Evolutionary conservation across 2,888 invertebrate species (phyloP).

Genomic region (Pterostichus niger): DNA sequence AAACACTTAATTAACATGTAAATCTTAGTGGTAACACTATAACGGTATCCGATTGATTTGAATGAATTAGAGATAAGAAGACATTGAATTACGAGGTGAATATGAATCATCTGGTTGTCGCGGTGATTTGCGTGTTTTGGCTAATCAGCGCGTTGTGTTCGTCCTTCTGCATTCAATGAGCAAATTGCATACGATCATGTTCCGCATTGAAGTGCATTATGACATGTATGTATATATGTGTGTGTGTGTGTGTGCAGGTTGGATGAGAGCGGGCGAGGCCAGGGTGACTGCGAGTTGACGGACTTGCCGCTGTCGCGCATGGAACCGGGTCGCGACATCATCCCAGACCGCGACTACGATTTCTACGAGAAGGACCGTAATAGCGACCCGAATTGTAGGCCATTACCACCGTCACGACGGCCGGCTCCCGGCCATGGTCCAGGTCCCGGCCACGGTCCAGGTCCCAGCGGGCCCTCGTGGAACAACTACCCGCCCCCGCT

Average conservation of each 20-base stretch:
- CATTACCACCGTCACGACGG: constrained; percentile 61
- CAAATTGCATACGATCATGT: constrained; percentile 43
- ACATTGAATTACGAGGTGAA: constrained; percentile 26
- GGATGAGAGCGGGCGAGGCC: constrained; percentile 84
- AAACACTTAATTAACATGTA: constrained; percentile 5
- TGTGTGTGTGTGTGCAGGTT: constrained; percentile 76
- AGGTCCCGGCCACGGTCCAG: neutral
- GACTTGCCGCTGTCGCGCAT: constrained; percentile 85
- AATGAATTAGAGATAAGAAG: constrained; percentile 13
- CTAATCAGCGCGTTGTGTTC: constrained; percentile 15
- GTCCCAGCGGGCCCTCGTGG: neutral
- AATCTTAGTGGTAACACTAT: neutral
- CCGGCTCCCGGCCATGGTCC: constrained; percentile 13
- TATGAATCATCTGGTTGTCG: constrained; percentile 20
- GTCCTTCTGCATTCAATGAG: constrained; percentile 19
- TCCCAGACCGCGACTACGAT: constrained; percentile 86
- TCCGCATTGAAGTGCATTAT: constrained; percentile 13
- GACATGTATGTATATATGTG: neutral
- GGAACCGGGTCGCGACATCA: constrained; percentile 82
- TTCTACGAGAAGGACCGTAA: constrained; percentile 89
- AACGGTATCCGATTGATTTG: constrained; percentile 31
- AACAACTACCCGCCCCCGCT: constrained; percentile 46
- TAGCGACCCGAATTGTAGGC: constrained; percentile 82
- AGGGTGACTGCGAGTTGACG: constrained; percentile 88
- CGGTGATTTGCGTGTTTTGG: constrained; percentile 25